Evolutionary conservation across 2,797 vertebrate genomes (phyloP).

Genomic region (Phoeniculus purpureus): DNA sequence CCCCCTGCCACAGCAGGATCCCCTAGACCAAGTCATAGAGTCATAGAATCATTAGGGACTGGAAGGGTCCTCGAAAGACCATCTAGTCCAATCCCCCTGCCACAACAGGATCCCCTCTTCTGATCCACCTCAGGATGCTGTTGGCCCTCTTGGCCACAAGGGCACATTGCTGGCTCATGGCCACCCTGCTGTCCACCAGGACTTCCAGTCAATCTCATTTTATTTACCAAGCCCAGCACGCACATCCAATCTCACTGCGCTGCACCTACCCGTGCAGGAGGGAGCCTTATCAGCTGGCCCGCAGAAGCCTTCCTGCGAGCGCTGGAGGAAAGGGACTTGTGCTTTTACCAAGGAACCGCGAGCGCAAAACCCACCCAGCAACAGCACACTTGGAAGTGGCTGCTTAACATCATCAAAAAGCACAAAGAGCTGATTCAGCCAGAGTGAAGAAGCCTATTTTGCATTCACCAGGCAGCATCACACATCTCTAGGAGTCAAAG

Average conservation of each 20-base stretch:
- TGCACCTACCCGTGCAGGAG: slow-evolving; percentile 63
- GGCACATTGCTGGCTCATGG: too few relatives aligned
- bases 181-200: too few relatives aligned
- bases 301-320: slow-evolving; percentile 60
- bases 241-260: slow-evolving; percentile 80
- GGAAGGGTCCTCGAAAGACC: too few relatives aligned
- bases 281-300: slow-evolving; percentile 73
- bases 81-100: too few relatives aligned
- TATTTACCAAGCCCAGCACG: slow-evolving; percentile 75
- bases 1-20: too few relatives aligned
- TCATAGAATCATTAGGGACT: too few relatives aligned
- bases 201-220: slow-evolving; percentile 85
- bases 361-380: slow-evolving; percentile 59
- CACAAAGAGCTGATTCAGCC: slow-evolving; percentile 71
- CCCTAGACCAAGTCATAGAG: too few relatives aligned
- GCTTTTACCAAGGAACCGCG: slow-evolving; percentile 67
- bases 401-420: slow-evolving; percentile 45
- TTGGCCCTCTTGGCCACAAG: too few relatives aligned
- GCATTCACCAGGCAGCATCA: slow-evolving; percentile 26
- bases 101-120: too few relatives aligned
- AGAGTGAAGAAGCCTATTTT: slow-evolving; percentile 75
- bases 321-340: slow-evolving; percentile 12
- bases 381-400: slow-evolving; percentile 62
- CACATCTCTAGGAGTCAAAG: slow-evolving; percentile 44
- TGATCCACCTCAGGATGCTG: too few relatives aligned